Conservation (phyloP, 1,140 invertebrate genomes). For the Monochamus saltuarius region DNA sequence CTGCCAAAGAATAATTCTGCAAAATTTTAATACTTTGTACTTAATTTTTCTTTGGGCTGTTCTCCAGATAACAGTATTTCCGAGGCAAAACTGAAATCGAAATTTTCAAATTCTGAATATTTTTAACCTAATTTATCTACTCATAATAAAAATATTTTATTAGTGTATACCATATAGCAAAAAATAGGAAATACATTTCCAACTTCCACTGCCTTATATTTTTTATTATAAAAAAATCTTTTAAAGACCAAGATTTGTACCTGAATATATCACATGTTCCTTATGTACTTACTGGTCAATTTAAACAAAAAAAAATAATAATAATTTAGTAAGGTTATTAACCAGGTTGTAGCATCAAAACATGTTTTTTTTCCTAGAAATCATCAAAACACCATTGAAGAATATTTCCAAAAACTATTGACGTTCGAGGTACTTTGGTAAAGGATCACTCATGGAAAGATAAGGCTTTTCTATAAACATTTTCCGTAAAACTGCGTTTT, state of each 20-base stretch:
- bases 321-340: not conserved
- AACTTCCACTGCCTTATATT: constrained; percentile 23
- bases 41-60: constrained; percentile 22
- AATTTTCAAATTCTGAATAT: not conserved
- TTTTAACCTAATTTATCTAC: not conserved
- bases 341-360: constrained; percentile 13
- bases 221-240: constrained; percentile 16
- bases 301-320: not conserved
- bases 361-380: constrained; percentile 3
- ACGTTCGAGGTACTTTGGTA: too few relatives aligned
- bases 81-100: not conserved
- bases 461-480: too few relatives aligned
- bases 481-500: too few relatives aligned
- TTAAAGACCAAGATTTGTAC: constrained; percentile 21
- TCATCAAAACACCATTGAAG: too few relatives aligned
- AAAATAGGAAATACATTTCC: constrained; percentile 20
- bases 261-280: constrained; percentile 22
- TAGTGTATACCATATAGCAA: not conserved
- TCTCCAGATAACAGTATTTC: constrained; percentile 4
- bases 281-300: constrained; percentile 19
- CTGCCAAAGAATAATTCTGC: constrained; percentile 21
- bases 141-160: too few relatives aligned
- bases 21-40: constrained; percentile 16
- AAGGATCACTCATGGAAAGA: too few relatives aligned
- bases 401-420: too few relatives aligned